Conservation (phyloP, 1,140 invertebrate genomes). For the Contarinia nasturtii region DNA sequence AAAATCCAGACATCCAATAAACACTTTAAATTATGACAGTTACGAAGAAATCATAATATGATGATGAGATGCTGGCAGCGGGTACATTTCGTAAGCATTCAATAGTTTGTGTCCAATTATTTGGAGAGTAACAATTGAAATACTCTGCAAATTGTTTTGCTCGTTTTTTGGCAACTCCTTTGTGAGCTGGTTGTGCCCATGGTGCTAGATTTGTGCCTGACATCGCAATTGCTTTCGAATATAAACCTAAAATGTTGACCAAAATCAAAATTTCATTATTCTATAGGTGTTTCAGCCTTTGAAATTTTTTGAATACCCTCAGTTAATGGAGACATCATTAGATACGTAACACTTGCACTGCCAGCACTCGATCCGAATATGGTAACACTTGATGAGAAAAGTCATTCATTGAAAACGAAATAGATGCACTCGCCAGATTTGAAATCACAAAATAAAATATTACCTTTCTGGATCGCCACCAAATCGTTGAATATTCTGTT, state of each 20-base stretch:
- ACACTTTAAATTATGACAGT: constrained; percentile 8
- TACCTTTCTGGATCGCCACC: constrained; percentile 29
- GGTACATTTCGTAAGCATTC: constrained; percentile 36
- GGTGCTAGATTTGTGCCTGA: constrained; percentile 59
- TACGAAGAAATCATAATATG: constrained; percentile 41
- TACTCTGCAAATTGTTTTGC: constrained; percentile 38
- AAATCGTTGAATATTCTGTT: constrained; percentile 31
- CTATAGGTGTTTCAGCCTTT: no score
- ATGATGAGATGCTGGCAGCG: constrained; percentile 35
- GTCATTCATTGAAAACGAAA: constrained; percentile 7
- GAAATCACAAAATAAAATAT: constrained; percentile 8
- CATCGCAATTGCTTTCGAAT: constrained; percentile 53
- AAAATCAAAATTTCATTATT: no score
- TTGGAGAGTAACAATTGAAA: constrained; percentile 32
- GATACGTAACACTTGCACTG: constrained; percentile 24
- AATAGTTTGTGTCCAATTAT: constrained; percentile 26
- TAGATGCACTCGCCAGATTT: no score
- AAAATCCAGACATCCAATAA: no score
- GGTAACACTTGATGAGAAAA: constrained; percentile 26
- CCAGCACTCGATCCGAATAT: constrained; percentile 35
- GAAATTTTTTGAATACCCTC: constrained; percentile 10
- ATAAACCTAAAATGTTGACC: constrained; percentile 31
- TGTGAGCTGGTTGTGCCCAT: constrained; percentile 46
- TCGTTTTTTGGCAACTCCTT: constrained; percentile 36
- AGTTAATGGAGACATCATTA: constrained; percentile 29